These are phyloP conservation scores for Proctacanthus coquilletti DNA, from an alignment of 1,140 invertebrate genomes.

Conservation along the genomic window DNA sequence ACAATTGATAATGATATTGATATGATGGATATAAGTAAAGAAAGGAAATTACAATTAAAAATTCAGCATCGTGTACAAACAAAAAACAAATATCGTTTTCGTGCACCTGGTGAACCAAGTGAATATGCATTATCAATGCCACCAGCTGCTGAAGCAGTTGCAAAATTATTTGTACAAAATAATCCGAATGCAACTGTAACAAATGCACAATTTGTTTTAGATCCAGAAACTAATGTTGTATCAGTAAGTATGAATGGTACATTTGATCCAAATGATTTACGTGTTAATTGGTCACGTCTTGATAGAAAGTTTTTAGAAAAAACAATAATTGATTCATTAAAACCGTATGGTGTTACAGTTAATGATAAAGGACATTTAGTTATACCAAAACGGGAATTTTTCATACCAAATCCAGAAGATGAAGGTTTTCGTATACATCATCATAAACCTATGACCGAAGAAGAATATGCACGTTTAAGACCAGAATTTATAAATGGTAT, in stretches of 20 bases:
- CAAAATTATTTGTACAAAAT: neutral
- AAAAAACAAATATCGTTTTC: neutral
- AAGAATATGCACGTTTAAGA: neutral
- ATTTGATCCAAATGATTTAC: neutral
- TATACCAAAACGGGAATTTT: neutral
- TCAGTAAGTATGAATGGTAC: neutral
- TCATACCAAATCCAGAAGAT: neutral
- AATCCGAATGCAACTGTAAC: neutral
- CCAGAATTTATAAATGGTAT: neutral
- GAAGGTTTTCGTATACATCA: neutral
- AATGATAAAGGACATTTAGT: neutral
- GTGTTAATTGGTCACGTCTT: neutral
- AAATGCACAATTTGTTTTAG: neutral
- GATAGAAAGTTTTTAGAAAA: neutral
- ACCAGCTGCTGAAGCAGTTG: neutral
- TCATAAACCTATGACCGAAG: neutral
- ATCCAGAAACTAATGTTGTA: neutral
- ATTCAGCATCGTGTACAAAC: neutral
- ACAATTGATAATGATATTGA: neutral
- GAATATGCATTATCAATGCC: neutral
- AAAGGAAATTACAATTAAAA: neutral
- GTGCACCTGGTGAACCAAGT: neutral
- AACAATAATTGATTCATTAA: neutral
- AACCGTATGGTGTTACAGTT: neutral
- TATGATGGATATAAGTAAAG: neutral